Base-by-base conservation (phyloP, 1,140 invertebrate genomes). In the Hyposmocoma kahamanoa region DNA sequence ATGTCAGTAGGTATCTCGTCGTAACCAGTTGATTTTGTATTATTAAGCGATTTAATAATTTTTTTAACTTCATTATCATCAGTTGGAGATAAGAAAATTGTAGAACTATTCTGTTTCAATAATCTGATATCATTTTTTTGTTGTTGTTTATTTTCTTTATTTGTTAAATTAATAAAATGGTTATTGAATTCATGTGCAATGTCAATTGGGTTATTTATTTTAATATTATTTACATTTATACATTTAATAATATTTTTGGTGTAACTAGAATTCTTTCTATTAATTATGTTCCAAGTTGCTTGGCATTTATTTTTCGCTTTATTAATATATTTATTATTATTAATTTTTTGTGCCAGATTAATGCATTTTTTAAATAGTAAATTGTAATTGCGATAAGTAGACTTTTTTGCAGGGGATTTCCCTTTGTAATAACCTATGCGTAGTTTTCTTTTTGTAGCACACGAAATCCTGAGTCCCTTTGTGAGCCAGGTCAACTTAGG, bases 121-220 rank as follows among this genome's bases (percentile, higher is more conserved):
- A 13, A 9, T 44, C 22, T 11, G 15, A 18, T 22, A 13, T 28
- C 22, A n/a, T 11, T 11, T 17, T 13, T 24, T 28, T 24, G 6
- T n/a, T 26, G 13, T n/a, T 5, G 3, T 22, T 26, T 22, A 17
- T 44, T 9, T 15, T 13, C 22, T n/a, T n/a, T 8, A 18, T 44
- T 44, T n/a, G 42, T 44, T 24, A 44, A 10, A 28, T 44, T 44
- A 9, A 44, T 44, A 18, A 22, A 44, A 28, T 26, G 19, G 4
- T 44, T 24, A 15, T 44, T 44, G 28, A 44, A 44, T 22, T 10
- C 28, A 28, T 22, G 26, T 28, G 42, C 42, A 26, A 44, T 44
- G 6, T 44, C 42, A n/a, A 15, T 11, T n/a, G 42, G 42, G 28
- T 44, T 44, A 17, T 13, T 38, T 26, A 26, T 17, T 10, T 26